Conservation (phyloP, 2,113 vertebrate genomes). For the Oxygymnocypris stewartii region DNA sequence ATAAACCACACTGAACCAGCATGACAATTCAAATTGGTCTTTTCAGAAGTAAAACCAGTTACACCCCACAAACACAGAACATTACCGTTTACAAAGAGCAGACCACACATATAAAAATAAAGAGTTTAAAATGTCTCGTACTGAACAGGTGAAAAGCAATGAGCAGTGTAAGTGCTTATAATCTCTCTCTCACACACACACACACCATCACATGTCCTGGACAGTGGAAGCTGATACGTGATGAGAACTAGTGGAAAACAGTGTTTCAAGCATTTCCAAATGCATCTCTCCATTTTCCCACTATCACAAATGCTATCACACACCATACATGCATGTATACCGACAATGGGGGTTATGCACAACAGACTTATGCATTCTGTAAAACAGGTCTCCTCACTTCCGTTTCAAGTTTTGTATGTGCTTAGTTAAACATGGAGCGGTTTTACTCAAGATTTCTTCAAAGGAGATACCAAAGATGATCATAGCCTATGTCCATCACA, state of each 20-base stretch:
- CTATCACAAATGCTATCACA: too few relatives aligned
- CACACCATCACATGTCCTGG: neutral
- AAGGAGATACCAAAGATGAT: too few relatives aligned
- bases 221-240: neutral
- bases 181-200: neutral
- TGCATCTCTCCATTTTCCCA: too few relatives aligned
- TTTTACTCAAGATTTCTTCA: too few relatives aligned
- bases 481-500: too few relatives aligned
- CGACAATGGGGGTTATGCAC: too few relatives aligned
- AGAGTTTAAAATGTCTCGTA: neutral
- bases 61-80: neutral
- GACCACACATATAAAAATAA: constrained; percentile 1
- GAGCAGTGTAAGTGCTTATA: constrained; percentile 18
- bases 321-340: too few relatives aligned
- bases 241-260: constrained; percentile 21
- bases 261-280: constrained; percentile 46
- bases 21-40: neutral
- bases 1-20: neutral
- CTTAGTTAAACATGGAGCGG: too few relatives aligned
- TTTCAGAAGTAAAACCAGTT: neutral
- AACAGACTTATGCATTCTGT: too few relatives aligned
- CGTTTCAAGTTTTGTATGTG: too few relatives aligned
- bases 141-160: constrained; percentile 30
- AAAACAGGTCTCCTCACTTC: too few relatives aligned
- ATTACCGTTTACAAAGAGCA: constrained; percentile 1